These are phyloP conservation scores for Koerneria pararmatus DNA, from an alignment of 2,888 invertebrate species.

Conservation along the genomic window DNA sequence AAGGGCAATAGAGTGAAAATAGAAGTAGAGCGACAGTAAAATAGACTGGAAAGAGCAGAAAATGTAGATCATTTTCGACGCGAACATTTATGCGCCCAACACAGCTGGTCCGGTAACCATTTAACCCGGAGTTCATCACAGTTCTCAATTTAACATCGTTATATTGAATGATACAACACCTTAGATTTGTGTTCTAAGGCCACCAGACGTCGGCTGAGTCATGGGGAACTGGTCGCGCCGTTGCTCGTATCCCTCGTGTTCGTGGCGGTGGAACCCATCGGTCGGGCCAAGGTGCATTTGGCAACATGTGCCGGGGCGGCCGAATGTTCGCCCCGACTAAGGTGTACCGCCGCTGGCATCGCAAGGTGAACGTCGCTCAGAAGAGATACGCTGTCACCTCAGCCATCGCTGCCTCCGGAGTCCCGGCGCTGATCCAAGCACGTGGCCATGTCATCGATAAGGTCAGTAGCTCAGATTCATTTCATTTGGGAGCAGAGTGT, in stretches of 20 bases:
- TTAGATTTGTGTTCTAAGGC: constrained; percentile 68
- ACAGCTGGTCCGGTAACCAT: no score
- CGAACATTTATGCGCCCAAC: no score
- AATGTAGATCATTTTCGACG: no score
- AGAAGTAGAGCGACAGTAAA: no score
- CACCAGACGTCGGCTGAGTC: constrained; percentile 99
- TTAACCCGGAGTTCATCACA: no score
- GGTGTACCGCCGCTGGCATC: constrained; percentile 90
- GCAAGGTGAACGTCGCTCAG: constrained; percentile 91
- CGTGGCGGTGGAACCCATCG: constrained; percentile 99
- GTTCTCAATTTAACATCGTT: no score
- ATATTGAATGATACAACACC: no score
- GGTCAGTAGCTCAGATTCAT: constrained; percentile 17
- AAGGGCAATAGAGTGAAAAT: no score
- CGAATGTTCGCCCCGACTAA: constrained; percentile 99
- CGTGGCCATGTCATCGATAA: constrained; percentile 74
- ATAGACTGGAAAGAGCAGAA: no score
- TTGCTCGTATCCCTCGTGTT: constrained; percentile 99
- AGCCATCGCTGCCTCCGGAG: constrained; percentile 92
- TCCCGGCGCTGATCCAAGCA: constrained; percentile 92
- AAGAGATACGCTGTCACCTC: constrained; percentile 92
- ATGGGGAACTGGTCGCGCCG: constrained; percentile 99
- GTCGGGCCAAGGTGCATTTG: constrained; percentile 98
- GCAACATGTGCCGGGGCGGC: constrained; percentile 99
- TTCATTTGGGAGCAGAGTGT: neutral